Conservation (phyloP, 2,113 vertebrate species). For the Coryphaenoides rupestris region DNA sequence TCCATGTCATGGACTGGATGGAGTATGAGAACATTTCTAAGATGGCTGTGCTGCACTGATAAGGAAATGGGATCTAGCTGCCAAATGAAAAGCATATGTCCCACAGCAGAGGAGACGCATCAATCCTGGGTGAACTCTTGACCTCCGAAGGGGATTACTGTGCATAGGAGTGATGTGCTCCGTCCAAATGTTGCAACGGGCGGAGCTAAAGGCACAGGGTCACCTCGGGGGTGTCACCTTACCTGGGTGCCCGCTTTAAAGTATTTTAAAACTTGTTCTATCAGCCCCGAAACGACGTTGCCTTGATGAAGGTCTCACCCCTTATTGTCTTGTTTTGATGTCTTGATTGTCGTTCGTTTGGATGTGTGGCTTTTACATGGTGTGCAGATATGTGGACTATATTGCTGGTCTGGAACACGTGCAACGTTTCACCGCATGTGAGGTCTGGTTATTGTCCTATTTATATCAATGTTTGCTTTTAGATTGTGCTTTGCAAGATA, state of each 20-base stretch:
- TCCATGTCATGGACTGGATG: constrained; percentile 19
- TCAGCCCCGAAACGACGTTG: background rate
- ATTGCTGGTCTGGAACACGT: background rate
- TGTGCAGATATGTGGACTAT: background rate
- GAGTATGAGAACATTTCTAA: constrained; percentile 40
- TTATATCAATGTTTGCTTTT: background rate
- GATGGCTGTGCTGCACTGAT: constrained; percentile 54
- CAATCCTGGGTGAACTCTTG: constrained; percentile 61
- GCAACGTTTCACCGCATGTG: background rate
- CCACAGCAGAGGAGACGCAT: constrained; percentile 56
- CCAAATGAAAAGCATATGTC: constrained; percentile 66
- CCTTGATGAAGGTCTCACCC: background rate
- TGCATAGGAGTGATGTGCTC: constrained; percentile 45
- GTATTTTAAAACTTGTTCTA: background rate
- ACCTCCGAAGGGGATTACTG: constrained; percentile 44
- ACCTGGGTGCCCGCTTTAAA: constrained; percentile 2
- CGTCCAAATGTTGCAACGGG: constrained; percentile 29
- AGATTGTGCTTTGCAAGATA: background rate
- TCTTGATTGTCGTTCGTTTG: background rate
- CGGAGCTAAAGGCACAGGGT: constrained; percentile 24
- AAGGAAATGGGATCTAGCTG: constrained; percentile 46
- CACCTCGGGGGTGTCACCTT: constrained; percentile 35
- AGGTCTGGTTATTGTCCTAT: background rate
- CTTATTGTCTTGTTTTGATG: background rate
- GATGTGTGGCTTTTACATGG: background rate